A percentile compares a stretch with the other conserved stretches of the same genome.
Conservation (phyloP, 2,113 vertebrate genomes). For the Nesogale talazaci region DNA sequence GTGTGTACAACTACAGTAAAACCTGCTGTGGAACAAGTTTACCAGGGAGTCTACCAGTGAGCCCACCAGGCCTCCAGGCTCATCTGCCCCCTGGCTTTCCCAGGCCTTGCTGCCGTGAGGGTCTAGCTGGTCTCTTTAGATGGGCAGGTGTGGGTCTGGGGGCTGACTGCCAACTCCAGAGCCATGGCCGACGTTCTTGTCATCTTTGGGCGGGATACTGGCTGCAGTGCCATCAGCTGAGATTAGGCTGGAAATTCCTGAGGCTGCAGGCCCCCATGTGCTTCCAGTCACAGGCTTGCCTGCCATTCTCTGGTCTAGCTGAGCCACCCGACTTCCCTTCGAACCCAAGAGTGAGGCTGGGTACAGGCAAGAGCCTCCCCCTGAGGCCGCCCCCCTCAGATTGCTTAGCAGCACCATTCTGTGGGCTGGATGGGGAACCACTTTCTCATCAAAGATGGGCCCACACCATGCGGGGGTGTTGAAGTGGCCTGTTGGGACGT, state of each 20-base stretch:
- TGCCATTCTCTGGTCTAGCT: not conserved
- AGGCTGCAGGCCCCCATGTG: not conserved
- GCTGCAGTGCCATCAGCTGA: rapidly evolving
- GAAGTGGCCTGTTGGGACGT: not conserved
- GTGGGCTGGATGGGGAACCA: not conserved
- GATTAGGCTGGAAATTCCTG: not conserved
- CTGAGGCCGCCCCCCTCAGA: no score
- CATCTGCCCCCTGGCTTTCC: not conserved
- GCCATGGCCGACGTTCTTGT: not conserved
- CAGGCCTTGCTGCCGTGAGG: not conserved
- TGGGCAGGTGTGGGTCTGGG: not conserved
- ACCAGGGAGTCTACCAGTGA: not conserved
- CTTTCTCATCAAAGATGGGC: not conserved
- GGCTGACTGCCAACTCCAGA: not conserved
- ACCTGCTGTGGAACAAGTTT: rapidly evolving
- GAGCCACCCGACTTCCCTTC: not conserved
- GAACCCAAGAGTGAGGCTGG: not conserved
- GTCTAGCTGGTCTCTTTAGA: not conserved
- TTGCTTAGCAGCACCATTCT: no score
- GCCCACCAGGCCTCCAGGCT: no score
- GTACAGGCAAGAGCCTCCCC: not conserved
- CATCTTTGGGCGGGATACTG: not conserved
- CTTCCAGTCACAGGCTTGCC: not conserved
- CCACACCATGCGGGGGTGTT: not conserved
- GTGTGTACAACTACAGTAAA: not conserved